phyloP scores from a whole-genome alignment of 92 coral and sea anemone species.

The Galaxea fascicularis region DNA sequence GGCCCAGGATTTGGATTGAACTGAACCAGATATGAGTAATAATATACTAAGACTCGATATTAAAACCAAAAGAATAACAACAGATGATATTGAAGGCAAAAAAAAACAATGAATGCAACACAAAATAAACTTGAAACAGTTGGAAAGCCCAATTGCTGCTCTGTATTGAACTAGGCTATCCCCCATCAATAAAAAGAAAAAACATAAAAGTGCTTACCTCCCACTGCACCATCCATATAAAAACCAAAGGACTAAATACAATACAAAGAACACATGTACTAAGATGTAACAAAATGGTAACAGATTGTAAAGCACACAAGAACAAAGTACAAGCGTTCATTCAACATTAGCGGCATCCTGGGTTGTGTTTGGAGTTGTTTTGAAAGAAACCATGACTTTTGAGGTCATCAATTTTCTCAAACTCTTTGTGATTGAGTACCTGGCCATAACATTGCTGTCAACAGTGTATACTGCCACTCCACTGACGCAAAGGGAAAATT shows the following conservation, averaged over 20 bases:
- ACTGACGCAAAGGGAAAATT: slow-evolving; percentile 2
- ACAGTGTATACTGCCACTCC: slow-evolving; percentile 17
- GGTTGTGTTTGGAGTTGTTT: neutral
- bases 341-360: neutral
- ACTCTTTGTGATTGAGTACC: neutral
- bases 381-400: neutral
- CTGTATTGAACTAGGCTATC: neutral
- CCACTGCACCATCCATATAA: neutral
- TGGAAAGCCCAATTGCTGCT: too few relatives aligned
- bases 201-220: neutral
- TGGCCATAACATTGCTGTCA: slow-evolving; percentile 1
- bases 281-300: neutral
- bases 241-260: neutral
- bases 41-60: neutral
- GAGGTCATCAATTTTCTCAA: slow-evolving; percentile 9
- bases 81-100: neutral
- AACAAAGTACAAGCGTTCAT: neutral
- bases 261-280: neutral
- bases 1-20: too few relatives aligned
- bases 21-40: neutral
- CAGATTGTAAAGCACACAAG: neutral
- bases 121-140: too few relatives aligned
- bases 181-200: neutral
- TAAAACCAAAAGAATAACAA: neutral
- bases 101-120: neutral